These are phyloP conservation scores for Dermatemys mawii DNA, from an alignment of 2,113 vertebrate genomes.

Conservation along the genomic window DNA sequence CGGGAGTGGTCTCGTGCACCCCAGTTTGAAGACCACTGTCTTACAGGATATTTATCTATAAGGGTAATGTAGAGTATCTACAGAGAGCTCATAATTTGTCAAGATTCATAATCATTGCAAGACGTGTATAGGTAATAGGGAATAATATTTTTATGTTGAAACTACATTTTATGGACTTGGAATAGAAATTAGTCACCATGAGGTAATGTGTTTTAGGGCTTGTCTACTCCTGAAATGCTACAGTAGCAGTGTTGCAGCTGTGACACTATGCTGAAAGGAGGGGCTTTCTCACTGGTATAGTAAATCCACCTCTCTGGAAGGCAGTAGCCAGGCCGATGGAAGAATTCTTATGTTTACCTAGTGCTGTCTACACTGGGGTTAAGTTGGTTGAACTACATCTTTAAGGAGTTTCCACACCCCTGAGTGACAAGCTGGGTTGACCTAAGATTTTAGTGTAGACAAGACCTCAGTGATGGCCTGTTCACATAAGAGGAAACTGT, in stretches of 20 bases:
- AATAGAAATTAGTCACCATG: no score
- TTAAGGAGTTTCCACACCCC: background rate
- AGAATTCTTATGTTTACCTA: background rate
- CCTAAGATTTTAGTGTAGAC: no score
- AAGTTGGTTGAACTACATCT: background rate
- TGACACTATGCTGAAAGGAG: background rate
- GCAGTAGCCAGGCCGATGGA: background rate
- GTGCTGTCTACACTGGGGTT: background rate
- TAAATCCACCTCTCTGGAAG: background rate
- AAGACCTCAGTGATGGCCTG: no score
- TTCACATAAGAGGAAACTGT: no score
- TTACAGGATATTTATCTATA: background rate
- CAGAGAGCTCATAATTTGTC: background rate
- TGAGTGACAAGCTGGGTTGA: background rate
- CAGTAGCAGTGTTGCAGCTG: background rate
- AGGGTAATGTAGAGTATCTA: background rate
- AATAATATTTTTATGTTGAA: no score
- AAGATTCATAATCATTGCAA: no score
- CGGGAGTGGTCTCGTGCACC: no score
- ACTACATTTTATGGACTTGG: no score
- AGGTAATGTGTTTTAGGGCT: background rate
- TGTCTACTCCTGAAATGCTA: background rate
- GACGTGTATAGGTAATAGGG: no score
- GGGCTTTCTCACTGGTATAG: background rate
- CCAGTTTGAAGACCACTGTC: no score